A percentile compares a stretch with the other conserved stretches of the same genome.
Conservation (phyloP, 2,888 invertebrate species). For the Hydropsyche betteni region DNA sequence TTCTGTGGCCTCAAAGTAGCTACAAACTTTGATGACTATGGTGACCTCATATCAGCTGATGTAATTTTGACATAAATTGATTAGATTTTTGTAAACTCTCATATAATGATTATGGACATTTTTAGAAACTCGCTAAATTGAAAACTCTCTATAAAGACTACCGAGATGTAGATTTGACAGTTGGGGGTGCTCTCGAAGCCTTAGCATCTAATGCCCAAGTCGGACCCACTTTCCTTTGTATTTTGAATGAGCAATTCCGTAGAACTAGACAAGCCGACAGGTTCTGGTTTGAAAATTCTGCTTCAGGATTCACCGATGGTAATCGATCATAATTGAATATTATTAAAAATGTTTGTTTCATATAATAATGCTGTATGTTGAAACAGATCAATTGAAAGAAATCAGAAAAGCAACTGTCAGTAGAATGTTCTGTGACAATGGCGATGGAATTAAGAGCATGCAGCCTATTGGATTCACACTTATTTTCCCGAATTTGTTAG, state of each 20-base stretch:
- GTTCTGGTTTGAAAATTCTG: conserved; percentile 59
- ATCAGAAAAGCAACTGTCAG: conserved; percentile 73
- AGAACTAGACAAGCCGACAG: conserved; percentile 63
- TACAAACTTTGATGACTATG: conserved; percentile 68
- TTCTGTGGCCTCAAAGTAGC: conserved; percentile 72
- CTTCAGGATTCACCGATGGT: conserved; percentile 45
- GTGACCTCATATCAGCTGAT: conserved; percentile 66
- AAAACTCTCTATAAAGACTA: conserved; percentile 56
- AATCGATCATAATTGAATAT: neutral
- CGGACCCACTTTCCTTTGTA: conserved; percentile 65
- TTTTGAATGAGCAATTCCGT: conserved; percentile 63
- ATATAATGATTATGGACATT: neutral
- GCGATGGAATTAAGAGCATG: conserved; percentile 68
- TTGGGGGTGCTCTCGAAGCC: conserved; percentile 62
- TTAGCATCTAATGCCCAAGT: conserved; percentile 59
- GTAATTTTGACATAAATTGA: conserved; percentile 52
- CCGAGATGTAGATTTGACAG: conserved; percentile 64
- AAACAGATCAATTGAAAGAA: conserved; percentile 68
- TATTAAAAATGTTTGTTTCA: neutral
- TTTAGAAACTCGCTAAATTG: conserved; percentile 57
- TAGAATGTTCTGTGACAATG: conserved; percentile 76
- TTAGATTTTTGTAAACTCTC: neutral
- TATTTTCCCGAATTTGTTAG: conserved; percentile 33
- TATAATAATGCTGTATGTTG: neutral
- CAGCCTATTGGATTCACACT: conserved; percentile 69